These are phyloP conservation scores for Dasyurus viverrinus DNA, from an alignment of 2,113 vertebrate species.

Conservation along the genomic window DNA sequence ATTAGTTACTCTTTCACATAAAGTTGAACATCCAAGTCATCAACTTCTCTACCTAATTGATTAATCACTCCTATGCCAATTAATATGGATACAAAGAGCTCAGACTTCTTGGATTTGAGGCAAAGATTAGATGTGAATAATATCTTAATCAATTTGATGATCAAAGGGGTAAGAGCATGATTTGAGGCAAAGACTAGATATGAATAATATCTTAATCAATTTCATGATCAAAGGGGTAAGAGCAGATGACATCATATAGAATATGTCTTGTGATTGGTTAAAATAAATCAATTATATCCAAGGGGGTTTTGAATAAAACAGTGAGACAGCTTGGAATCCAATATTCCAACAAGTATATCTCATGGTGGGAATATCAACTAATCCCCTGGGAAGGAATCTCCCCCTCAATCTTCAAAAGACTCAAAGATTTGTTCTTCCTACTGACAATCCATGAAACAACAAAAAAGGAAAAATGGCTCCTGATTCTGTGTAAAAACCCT, in stretches of 20 bases:
- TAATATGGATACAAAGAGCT: not conserved
- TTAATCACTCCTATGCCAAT: not conserved
- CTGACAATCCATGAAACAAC: not conserved
- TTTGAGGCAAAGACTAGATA: not conserved
- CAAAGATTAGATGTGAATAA: not conserved
- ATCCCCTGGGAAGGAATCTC: not conserved
- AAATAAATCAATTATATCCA: not conserved
- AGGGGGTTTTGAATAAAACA: not conserved
- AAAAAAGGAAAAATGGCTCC: not conserved
- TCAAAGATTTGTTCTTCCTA: not conserved
- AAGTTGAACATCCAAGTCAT: not conserved
- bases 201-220: not conserved
- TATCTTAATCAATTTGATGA: not conserved
- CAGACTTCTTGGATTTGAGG: not conserved
- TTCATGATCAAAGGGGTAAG: not conserved
- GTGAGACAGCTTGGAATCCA: not conserved
- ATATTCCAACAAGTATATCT: not conserved
- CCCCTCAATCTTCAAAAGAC: not conserved
- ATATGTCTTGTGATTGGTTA: not conserved
- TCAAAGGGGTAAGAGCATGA: not conserved
- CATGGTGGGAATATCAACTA: not conserved
- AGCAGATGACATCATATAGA: not conserved
- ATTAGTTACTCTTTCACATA: not conserved
- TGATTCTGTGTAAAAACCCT: not conserved
- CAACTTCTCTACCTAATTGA: not conserved